phyloP scores from a whole-genome alignment of 2,113 vertebrate species.

The Cavia porcellus region DNA sequence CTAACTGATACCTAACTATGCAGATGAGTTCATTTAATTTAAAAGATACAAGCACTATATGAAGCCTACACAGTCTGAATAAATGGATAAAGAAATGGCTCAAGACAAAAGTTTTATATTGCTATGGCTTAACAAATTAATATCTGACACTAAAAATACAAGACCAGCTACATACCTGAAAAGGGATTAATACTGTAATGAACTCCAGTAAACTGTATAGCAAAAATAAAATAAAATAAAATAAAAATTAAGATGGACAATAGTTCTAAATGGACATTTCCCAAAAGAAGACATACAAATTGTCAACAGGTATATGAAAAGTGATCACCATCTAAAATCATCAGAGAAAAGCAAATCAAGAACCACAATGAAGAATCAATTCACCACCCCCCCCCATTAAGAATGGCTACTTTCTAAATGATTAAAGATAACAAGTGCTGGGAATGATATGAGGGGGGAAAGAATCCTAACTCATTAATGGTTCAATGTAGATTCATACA shows the following conservation, averaged over 20 bases:
- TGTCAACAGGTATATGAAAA: neutral
- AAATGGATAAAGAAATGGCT: slow-evolving; percentile 38
- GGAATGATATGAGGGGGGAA: neutral
- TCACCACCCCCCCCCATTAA: neutral
- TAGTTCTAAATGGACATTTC: neutral
- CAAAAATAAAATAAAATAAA: neutral
- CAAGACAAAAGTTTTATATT: slow-evolving; percentile 38
- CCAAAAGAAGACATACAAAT: neutral
- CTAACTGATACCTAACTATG: neutral
- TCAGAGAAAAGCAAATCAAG: neutral
- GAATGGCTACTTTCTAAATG: neutral
- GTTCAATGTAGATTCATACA: neutral
- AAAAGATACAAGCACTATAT: neutral
- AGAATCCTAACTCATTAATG: neutral
- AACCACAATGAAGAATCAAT: neutral
- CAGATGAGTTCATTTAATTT: slow-evolving; percentile 19
- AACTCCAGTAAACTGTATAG: neutral
- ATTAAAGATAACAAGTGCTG: neutral
- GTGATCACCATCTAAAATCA: neutral
- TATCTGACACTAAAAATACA: slow-evolving; percentile 20
- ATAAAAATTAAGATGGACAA: neutral
- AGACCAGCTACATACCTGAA: neutral
- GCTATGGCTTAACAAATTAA: slow-evolving; percentile 19
- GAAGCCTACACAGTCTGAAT: neutral
- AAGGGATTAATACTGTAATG: neutral